A percentile compares a stretch with the other conserved stretches of the same genome.
Evolutionary conservation across 2,888 invertebrate species (phyloP).

Genomic region (Drosophila nigricruria): DNA sequence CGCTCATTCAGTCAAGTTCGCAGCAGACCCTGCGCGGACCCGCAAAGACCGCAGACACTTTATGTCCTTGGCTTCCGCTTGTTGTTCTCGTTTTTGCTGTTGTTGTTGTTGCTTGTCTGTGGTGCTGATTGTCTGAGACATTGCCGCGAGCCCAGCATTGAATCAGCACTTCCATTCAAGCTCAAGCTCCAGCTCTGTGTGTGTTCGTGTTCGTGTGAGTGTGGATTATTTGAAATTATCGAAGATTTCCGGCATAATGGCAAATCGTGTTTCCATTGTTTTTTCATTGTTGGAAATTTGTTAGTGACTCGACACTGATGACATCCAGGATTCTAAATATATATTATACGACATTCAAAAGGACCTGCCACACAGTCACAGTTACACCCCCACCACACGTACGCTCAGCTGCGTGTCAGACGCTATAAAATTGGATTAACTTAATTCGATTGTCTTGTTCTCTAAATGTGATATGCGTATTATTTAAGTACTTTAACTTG

Average conservation of each 20-base stretch:
- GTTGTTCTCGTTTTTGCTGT: conserved; percentile 30
- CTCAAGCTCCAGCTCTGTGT: conserved; percentile 18
- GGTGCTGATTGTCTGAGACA: conserved; percentile 64
- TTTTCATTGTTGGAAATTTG: conserved; percentile 67
- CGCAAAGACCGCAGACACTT: conserved; percentile 45
- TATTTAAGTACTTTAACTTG: conserved; percentile 29
- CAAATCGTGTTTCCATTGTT: conserved; percentile 70
- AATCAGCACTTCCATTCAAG: conserved; percentile 40
- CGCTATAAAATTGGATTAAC: conserved; percentile 34
- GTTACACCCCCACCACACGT: neutral
- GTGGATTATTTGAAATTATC: conserved; percentile 77
- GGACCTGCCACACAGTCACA: conserved; percentile 15
- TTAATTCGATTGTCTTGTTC: conserved; percentile 43
- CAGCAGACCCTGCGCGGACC: conserved; percentile 22
- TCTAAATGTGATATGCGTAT: conserved; percentile 26
- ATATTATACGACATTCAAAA: conserved; percentile 39
- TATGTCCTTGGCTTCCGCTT: conserved; percentile 43
- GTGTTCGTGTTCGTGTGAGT: conserved; percentile 16
- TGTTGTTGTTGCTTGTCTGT: conserved; percentile 18
- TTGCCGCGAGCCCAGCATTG: conserved; percentile 46
- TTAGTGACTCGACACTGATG: conserved; percentile 52
- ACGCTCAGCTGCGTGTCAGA: conserved; percentile 9
- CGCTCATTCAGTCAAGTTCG: conserved; percentile 60
- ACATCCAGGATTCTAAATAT: conserved; percentile 48
- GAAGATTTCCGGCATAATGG: conserved; percentile 75